A percentile compares a stretch with the other conserved stretches of the same genome.
Conservation (phyloP, 2,888 invertebrate genomes). For the Macropis europaea region DNA sequence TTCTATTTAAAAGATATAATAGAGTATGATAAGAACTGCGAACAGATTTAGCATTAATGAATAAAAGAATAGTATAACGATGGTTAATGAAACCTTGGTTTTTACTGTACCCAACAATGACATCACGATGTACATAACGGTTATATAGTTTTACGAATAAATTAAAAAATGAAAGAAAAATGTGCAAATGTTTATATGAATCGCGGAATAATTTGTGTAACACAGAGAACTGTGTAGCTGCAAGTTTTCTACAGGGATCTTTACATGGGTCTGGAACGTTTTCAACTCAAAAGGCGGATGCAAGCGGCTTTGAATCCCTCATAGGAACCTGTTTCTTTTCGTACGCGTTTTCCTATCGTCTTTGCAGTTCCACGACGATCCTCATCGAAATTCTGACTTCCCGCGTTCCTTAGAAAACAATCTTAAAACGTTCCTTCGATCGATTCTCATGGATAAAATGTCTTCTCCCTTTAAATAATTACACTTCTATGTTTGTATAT, state of each 20-base stretch:
- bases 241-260: constrained; percentile 22
- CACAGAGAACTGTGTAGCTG: constrained; percentile 10
- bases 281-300: constrained; percentile 37
- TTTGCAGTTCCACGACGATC: constrained; percentile 12
- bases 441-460: background rate
- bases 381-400: constrained; percentile 35
- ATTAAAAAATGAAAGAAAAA: no score
- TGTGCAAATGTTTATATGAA: background rate
- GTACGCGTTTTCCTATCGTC: constrained; percentile 39
- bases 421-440: background rate
- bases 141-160: no score
- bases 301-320: constrained; percentile 30
- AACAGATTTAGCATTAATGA: no score
- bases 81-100: no score
- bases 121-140: no score
- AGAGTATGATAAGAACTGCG: no score
- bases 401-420: constrained; percentile 4
- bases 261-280: constrained; percentile 26
- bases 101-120: no score
- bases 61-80: no score
- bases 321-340: constrained; percentile 65
- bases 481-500: no score
- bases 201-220: background rate
- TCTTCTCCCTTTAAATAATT: background rate
- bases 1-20: no score